Conservation (phyloP, 2,113 vertebrate genomes). For the Amblyopsis rosae region DNA sequence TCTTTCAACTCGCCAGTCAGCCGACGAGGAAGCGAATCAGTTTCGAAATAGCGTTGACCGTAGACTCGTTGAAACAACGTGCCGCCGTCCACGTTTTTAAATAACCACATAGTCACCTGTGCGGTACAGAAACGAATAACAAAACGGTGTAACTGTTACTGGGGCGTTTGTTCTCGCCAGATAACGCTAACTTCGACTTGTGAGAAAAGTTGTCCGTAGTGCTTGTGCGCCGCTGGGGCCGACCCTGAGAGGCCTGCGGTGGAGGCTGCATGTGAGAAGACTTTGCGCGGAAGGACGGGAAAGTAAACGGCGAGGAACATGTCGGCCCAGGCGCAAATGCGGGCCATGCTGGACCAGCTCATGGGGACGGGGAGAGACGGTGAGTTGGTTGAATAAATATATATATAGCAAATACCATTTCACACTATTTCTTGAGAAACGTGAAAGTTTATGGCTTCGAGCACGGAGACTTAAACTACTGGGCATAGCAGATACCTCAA, state of each 20-base stretch:
- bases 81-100: conserved; percentile 24
- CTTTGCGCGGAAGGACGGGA: conserved; percentile 43
- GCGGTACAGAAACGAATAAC: neutral
- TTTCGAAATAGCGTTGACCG: conserved; percentile 52
- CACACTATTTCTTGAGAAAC: no score
- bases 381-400: conserved; percentile 66
- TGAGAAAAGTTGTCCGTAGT: conserved; percentile 47
- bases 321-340: conserved; percentile 99
- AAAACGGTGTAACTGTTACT: neutral
- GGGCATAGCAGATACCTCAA: neutral
- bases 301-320: conserved; percentile 65
- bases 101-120: conserved; percentile 33
- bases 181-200: conserved; percentile 11
- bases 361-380: conserved; percentile 98
- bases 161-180: neutral
- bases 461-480: no score
- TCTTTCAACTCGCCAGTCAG: conserved; percentile 21
- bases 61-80: conserved; percentile 38
- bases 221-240: conserved; percentile 16
- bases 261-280: conserved; percentile 60
- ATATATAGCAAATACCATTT: no score
- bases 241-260: conserved; percentile 56
- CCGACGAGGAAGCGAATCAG: conserved; percentile 30
- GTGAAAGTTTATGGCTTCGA: no score
- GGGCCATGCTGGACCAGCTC: conserved; percentile 97